These are phyloP conservation scores for Drosophila obscura DNA, from an alignment of 1,140 invertebrate species.

Conservation along the genomic window DNA sequence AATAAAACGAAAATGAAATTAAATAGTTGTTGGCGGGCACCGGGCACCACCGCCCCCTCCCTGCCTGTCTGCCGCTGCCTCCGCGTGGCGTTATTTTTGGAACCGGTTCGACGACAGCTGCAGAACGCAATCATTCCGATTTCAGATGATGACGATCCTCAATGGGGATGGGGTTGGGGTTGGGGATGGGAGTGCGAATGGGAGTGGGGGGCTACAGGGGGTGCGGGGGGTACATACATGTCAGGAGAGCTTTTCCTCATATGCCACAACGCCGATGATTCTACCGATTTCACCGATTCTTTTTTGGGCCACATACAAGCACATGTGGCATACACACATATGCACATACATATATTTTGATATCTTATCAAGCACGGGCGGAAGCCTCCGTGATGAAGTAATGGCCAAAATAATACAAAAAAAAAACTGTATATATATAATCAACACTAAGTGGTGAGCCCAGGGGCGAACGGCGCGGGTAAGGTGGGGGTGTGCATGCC, in stretches of 20 bases:
- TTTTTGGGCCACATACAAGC: slow-evolving; percentile 30
- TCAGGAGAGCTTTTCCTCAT: slow-evolving; percentile 58
- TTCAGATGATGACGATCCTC: slow-evolving; percentile 17
- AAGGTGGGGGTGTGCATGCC: too few relatives aligned
- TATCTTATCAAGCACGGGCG: slow-evolving; percentile 66
- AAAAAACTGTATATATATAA: slow-evolving; percentile 56
- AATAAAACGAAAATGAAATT: slow-evolving; percentile 52
- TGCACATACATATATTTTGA: slow-evolving; percentile 6
- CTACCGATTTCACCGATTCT: slow-evolving; percentile 9
- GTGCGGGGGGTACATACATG: slow-evolving; percentile 31
- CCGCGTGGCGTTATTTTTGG: slow-evolving; percentile 56
- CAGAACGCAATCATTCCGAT: slow-evolving; percentile 47
- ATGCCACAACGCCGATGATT: background rate
- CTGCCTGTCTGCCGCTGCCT: background rate
- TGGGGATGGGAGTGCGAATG: slow-evolving; percentile 3
- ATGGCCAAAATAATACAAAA: slow-evolving; percentile 61
- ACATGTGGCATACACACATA: background rate
- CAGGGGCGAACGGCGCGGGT: background rate
- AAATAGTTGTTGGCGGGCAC: slow-evolving; percentile 15
- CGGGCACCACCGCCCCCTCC: background rate
- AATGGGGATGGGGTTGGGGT: background rate
- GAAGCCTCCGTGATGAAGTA: slow-evolving; percentile 70
- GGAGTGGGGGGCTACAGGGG: slow-evolving; percentile 17
- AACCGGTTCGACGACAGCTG: slow-evolving; percentile 67
- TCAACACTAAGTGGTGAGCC: slow-evolving; percentile 61